These are phyloP conservation scores for Catocala fraxini DNA, from an alignment of 2,888 invertebrate genomes.

Conservation along the genomic window DNA sequence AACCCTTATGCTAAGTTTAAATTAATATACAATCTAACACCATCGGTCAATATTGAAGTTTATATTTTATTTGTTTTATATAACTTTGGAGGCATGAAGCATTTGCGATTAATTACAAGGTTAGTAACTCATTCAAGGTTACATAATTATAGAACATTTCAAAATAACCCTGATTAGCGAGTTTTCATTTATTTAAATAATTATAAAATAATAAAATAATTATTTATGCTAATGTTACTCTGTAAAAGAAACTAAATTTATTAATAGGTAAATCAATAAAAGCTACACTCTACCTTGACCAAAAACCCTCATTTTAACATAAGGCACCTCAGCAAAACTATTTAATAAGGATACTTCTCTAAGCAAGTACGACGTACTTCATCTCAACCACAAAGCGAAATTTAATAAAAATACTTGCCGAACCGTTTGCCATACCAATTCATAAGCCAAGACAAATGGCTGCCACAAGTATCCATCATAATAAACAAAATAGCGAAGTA, in stretches of 20 bases:
- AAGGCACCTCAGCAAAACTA: too few relatives aligned
- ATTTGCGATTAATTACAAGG: slow-evolving; percentile 16
- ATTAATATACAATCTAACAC: slow-evolving; percentile 54
- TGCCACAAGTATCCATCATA: slow-evolving; percentile 38
- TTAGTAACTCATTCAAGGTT: slow-evolving; percentile 22
- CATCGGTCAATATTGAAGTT: slow-evolving; percentile 48
- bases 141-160: slow-evolving; percentile 14
- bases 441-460: slow-evolving; percentile 38
- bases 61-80: slow-evolving; percentile 43
- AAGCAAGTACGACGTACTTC: too few relatives aligned
- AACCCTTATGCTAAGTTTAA: slow-evolving; percentile 55
- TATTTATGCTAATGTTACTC: too few relatives aligned
- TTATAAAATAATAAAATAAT: too few relatives aligned
- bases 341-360: too few relatives aligned
- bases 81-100: slow-evolving; percentile 23
- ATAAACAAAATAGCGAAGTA: slow-evolving; percentile 50
- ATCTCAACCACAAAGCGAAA: background rate
- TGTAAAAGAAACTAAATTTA: too few relatives aligned
- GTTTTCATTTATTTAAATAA: too few relatives aligned
- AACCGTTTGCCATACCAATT: slow-evolving; percentile 32
- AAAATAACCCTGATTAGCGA: background rate
- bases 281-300: too few relatives aligned
- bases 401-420: slow-evolving; percentile 1
- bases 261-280: too few relatives aligned
- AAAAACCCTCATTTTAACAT: too few relatives aligned